Evolutionary conservation across 64 coral and sea anemone species (phyloP).

Genomic region (Acropora tenuis): DNA sequence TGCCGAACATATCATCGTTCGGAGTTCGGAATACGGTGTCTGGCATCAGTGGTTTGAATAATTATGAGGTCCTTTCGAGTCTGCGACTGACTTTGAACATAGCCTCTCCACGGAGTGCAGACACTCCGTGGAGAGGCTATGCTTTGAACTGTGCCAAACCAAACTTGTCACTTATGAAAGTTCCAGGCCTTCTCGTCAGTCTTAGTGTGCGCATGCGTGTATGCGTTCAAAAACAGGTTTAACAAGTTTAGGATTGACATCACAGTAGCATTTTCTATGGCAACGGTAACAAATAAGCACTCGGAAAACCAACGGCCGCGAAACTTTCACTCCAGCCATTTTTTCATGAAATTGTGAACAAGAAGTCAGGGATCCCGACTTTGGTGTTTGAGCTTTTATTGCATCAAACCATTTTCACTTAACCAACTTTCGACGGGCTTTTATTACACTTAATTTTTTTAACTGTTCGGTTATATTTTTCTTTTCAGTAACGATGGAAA

Average conservation of each 20-base stretch:
- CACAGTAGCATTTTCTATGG: constrained; percentile 24
- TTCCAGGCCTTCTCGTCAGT: no score
- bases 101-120: no score
- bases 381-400: neutral
- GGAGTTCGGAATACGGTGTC: no score
- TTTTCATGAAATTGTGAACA: neutral
- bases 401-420: neutral
- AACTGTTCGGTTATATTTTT: neutral
- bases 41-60: no score
- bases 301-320: no score
- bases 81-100: no score
- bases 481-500: constrained; percentile 51
- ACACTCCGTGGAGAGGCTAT: no score
- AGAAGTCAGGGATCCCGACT: neutral
- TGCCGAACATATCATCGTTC: no score
- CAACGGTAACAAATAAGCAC: neutral
- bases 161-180: no score
- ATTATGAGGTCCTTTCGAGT: no score
- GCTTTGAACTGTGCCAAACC: no score
- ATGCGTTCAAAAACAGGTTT: neutral
- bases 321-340: no score
- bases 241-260: neutral
- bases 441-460: neutral
- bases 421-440: neutral
- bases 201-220: neutral